Conservation (phyloP, 2,113 vertebrate species). For the Scalopus aquaticus region DNA sequence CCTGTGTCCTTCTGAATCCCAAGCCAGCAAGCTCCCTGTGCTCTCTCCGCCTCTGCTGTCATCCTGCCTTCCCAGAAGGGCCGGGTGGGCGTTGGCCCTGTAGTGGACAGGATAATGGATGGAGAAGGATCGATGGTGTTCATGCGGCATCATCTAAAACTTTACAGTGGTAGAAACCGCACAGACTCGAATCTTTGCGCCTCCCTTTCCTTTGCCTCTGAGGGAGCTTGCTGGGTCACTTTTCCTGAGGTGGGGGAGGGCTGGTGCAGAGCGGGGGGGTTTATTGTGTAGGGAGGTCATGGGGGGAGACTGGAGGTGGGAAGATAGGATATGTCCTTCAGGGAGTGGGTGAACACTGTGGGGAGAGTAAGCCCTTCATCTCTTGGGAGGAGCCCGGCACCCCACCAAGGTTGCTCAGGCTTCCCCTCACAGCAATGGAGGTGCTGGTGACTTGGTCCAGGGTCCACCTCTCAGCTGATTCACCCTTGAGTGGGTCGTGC, state of each 20-base stretch:
- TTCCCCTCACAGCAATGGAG: not conserved
- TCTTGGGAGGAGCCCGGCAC: accelerated
- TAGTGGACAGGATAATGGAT: too few species aligned
- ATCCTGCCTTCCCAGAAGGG: not conserved
- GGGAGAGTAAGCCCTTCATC: not conserved
- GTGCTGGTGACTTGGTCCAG: too few species aligned
- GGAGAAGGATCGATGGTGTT: not conserved
- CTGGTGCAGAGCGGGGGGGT: not conserved
- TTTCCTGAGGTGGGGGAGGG: not conserved
- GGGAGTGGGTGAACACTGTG: too few species aligned
- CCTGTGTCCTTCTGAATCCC: not conserved
- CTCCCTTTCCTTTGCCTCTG: not conserved
- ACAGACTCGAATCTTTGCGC: not conserved
- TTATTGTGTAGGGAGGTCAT: too few species aligned
- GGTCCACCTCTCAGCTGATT: not conserved
- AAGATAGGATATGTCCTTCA: accelerated
- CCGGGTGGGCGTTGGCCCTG: not conserved
- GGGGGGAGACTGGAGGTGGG: too few species aligned
- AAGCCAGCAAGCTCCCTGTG: accelerated
- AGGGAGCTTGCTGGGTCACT: not conserved
- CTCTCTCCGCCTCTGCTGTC: not conserved
- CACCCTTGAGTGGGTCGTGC: not conserved
- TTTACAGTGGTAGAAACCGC: not conserved
- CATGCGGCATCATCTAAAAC: accelerated
- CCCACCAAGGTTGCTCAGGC: not conserved